Percentiles rank a stretch among this genome's conserved stretches.
phyloP scores from a whole-genome alignment of 2,888 invertebrate genomes.

The Spisula solida region DNA sequence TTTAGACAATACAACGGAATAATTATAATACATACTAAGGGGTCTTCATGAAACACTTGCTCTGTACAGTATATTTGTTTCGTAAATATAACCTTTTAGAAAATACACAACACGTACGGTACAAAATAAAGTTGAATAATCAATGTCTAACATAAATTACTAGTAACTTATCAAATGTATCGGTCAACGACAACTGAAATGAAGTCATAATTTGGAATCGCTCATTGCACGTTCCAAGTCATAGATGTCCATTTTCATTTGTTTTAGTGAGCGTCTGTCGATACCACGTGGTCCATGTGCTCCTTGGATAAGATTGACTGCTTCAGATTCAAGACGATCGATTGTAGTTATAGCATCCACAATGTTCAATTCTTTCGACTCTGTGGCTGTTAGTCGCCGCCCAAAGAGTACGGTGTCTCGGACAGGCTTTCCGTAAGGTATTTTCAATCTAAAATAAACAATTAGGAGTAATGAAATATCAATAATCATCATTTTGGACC shows the following conservation, averaged over 20 bases:
- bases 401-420: slow-evolving; percentile 44
- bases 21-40: no score
- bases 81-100: no score
- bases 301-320: background rate
- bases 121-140: no score
- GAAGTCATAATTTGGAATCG: background rate
- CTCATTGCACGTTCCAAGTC: background rate
- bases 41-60: no score
- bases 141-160: no score
- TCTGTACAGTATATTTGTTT: no score
- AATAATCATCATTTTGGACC: no score
- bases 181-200: no score
- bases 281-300: slow-evolving; percentile 34
- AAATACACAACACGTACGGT: no score
- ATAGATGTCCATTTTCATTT: slow-evolving; percentile 35
- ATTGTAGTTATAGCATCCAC: slow-evolving; percentile 24
- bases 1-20: no score
- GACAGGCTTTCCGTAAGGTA: background rate
- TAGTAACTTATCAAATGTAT: no score
- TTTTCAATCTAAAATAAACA: slow-evolving; percentile 25
- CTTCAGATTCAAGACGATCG: background rate
- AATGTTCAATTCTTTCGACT: slow-evolving; percentile 19
- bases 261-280: slow-evolving; percentile 21
- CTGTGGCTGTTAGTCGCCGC: slow-evolving; percentile 20
- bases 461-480: no score